Conservation (phyloP, 1,140 invertebrate genomes). For the Leptopilina boulardi region DNA sequence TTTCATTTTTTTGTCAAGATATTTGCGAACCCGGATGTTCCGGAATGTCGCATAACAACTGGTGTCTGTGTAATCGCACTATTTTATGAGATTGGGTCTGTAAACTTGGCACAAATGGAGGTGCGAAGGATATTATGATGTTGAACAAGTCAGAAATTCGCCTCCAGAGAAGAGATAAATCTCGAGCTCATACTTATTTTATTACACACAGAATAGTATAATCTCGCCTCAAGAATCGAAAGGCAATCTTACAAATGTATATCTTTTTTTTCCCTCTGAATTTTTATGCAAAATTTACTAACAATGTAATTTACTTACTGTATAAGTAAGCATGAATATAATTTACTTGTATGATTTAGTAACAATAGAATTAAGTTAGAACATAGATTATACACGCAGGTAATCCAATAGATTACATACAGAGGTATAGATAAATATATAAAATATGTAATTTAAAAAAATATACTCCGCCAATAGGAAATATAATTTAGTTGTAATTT, state of each 20-base stretch:
- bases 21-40: too few species aligned
- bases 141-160: constrained; percentile 17
- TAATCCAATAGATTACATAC: too few species aligned
- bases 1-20: too few species aligned
- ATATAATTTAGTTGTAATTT: constrained; percentile 23
- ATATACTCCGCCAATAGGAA: neutral
- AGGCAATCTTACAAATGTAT: constrained; percentile 14
- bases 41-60: constrained; percentile 8
- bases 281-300: neutral
- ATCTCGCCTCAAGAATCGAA: constrained; percentile 27
- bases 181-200: constrained; percentile 27
- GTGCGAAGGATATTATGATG: constrained; percentile 31
- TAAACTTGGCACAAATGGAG: constrained; percentile 28
- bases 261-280: neutral
- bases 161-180: constrained; percentile 31
- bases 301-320: constrained; percentile 20
- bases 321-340: neutral
- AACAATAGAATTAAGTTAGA: constrained; percentile 22
- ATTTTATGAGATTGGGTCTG: constrained; percentile 17
- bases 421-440: too few species aligned
- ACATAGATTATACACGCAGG: neutral
- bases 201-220: constrained; percentile 14
- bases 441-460: too few species aligned
- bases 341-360: constrained; percentile 16
- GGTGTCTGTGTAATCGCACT: constrained; percentile 13